These are phyloP conservation scores for Trichopoda pennipes DNA, from an alignment of 2,888 invertebrate species.

Conservation along the genomic window DNA sequence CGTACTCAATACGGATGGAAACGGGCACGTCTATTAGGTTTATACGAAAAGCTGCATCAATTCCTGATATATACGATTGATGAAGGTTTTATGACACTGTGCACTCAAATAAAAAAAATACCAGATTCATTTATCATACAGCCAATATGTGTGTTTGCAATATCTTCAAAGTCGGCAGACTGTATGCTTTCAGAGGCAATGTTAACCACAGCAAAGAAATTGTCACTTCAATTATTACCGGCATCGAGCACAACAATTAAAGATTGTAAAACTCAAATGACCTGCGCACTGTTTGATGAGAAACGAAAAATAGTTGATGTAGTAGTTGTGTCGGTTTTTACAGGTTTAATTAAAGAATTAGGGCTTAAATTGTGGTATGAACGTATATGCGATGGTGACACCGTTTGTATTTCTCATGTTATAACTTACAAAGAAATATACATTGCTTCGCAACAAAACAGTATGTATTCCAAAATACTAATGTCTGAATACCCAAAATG, in stretches of 20 bases:
- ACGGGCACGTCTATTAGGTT: slow-evolving; percentile 69
- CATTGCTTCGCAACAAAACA: slow-evolving; percentile 64
- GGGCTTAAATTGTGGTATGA: slow-evolving; percentile 70
- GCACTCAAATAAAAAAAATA: slow-evolving; percentile 67
- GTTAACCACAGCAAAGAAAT: slow-evolving; percentile 40
- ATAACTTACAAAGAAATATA: slow-evolving; percentile 69
- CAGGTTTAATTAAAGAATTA: slow-evolving; percentile 63
- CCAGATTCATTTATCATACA: slow-evolving; percentile 65
- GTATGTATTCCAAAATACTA: slow-evolving; percentile 67
- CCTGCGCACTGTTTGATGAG: slow-evolving; percentile 56
- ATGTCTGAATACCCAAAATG: slow-evolving; percentile 66
- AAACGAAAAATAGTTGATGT: slow-evolving; percentile 67
- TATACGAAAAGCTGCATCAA: slow-evolving; percentile 57
- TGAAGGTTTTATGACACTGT: slow-evolving; percentile 69
- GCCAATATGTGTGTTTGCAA: slow-evolving; percentile 69
- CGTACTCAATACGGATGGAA: slow-evolving; percentile 69
- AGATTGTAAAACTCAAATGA: slow-evolving; percentile 44
- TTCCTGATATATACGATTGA: slow-evolving; percentile 71
- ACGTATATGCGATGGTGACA: slow-evolving; percentile 56
- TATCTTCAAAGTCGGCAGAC: slow-evolving; percentile 57
- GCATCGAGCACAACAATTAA: slow-evolving; percentile 8
- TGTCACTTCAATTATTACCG: slow-evolving; percentile 59
- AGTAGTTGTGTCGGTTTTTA: slow-evolving; percentile 64
- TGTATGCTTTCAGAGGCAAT: slow-evolving; percentile 55
- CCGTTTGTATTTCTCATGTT: slow-evolving; percentile 66